Conservation (phyloP, 2,888 invertebrate species). For the Brachylomia viminalis region DNA sequence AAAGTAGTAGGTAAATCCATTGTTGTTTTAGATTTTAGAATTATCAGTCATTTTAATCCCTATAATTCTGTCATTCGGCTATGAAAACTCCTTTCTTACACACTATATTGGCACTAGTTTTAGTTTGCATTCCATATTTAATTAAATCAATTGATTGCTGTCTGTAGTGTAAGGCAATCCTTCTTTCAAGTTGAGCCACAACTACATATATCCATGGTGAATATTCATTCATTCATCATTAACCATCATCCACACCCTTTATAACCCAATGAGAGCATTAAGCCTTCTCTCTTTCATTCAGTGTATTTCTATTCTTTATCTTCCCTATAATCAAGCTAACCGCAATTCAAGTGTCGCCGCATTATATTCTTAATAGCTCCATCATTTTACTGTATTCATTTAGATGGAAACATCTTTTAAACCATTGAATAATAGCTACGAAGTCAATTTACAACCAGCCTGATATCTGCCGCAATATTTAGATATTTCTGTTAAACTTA, state of each 20-base stretch:
- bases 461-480: constrained; percentile 20
- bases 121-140: too few species aligned
- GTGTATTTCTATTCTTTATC: constrained; percentile 8
- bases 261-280: background rate
- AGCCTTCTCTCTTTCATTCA: background rate
- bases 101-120: background rate
- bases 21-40: background rate
- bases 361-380: constrained; percentile 9
- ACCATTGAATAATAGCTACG: constrained; percentile 28
- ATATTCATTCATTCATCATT: background rate
- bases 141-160: background rate
- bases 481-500: constrained; percentile 36
- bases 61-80: background rate
- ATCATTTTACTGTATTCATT: constrained; percentile 16
- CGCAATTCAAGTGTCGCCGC: constrained; percentile 3
- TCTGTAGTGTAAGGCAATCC: background rate
- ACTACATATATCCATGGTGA: background rate
- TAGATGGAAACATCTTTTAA: constrained; percentile 37
- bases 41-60: background rate
- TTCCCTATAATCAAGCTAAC: background rate
- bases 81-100: background rate
- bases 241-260: background rate
- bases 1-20: background rate
- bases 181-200: background rate
- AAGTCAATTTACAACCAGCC: constrained; percentile 20